Evolutionary conservation across 2,113 vertebrate species (phyloP), one percentile per base, ranked within the genome.

Genomic region (Nycticebus coucang): DNA sequence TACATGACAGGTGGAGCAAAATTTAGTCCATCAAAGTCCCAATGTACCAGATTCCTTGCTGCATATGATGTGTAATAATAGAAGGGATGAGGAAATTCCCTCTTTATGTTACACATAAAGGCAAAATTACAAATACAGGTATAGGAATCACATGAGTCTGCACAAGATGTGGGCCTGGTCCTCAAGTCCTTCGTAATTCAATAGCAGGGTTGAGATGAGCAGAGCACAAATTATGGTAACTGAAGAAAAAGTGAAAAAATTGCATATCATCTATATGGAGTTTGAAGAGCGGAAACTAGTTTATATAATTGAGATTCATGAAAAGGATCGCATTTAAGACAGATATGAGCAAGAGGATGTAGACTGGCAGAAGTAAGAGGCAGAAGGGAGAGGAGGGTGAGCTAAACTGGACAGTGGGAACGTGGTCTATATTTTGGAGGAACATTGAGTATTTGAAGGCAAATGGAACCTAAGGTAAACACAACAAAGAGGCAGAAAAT

Each of bases 241-340:
- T 21, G 18, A 79, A 87, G 21, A 72, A 83, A 35, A 85, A 85
- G 17, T 71, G n/a, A 88, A 19, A 57, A 77, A 88, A 62, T 1
- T 64, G 64, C 6, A n/a, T 37, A 72, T 72, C 72, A 64, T 14
- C 71, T 74, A 41, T 69, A 28, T 53, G 7, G n/a, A 37, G 0
- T 89, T 68, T 89, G 68, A 81, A 95, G 30, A 78, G 14, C 22
- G 82, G 84, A 87, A 64, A 82, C 64, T 87, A 88, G 7, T 69
- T 93, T 9, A 81, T 68, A 19, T 85, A 85, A 71, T 7, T 77
- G 30, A 80, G 45, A 59, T 81, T 90, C 26, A 12, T 88, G 24
- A 33, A 72, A 93, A 87, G 21, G 14, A 83, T 87, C 26, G 22
- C 24, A 7, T 85, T 78, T 93, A 80, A 88, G 24, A 53, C 62